These are phyloP conservation scores for Drosophila nikananu DNA, from an alignment of 1,140 invertebrate species.

Conservation along the genomic window DNA sequence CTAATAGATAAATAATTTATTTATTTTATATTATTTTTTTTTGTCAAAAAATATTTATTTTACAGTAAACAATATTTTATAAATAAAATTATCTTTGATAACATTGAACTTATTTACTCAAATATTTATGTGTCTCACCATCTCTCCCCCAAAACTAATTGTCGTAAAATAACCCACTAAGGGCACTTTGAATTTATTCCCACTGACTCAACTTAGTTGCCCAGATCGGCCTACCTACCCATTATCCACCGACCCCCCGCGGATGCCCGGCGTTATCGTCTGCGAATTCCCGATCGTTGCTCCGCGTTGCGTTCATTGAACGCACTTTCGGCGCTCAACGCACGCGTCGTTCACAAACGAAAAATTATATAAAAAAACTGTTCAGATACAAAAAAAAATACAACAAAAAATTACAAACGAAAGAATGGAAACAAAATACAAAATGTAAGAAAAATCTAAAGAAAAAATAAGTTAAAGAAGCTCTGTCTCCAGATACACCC, in stretches of 20 bases:
- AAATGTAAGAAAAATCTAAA: conserved; percentile 8
- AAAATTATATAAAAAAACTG: conserved; percentile 8
- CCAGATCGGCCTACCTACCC: conserved; percentile 11
- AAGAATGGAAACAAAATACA: conserved; percentile 1
- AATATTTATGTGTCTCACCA: neutral
- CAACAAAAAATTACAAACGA: conserved; percentile 17
- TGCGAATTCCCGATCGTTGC: conserved; percentile 44
- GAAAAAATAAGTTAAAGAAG: conserved; percentile 19
- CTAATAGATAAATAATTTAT: too few relatives aligned
- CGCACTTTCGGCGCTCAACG: conserved; percentile 64
- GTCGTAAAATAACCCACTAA: neutral
- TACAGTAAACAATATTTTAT: neutral
- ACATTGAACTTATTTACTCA: neutral
- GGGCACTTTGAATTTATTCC: conserved; percentile 5
- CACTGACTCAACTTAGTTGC: conserved; percentile 39
- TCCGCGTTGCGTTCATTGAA: conserved; percentile 74
- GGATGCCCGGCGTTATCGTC: conserved; percentile 50
- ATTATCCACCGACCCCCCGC: conserved; percentile 4
- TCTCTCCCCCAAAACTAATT: neutral
- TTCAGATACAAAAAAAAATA: conserved; percentile 13
- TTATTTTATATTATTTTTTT: too few relatives aligned
- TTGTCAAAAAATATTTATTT: neutral
- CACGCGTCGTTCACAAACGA: conserved; percentile 50
- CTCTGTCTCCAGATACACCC: conserved; percentile 45
- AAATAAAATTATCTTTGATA: neutral